Conservation (phyloP, 2,113 vertebrate genomes). For the Ariopsis seemanni region DNA sequence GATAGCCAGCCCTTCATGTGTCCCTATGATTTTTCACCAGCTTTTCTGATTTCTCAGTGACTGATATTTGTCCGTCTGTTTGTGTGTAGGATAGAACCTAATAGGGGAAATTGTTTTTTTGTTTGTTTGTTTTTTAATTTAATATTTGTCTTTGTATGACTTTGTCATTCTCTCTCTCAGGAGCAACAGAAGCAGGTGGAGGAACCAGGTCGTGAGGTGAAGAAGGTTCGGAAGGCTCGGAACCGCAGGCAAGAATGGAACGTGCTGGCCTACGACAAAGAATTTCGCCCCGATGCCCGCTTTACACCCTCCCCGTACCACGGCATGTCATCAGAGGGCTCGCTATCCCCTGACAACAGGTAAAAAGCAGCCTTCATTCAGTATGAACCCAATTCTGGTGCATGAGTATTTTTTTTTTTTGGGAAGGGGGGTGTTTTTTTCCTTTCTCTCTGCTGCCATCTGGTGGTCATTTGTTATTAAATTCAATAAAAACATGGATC, state of each 20-base stretch:
- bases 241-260: constrained; percentile 93
- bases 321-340: constrained; percentile 89
- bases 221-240: constrained; percentile 91
- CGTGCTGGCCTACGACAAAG: constrained; percentile 91
- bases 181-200: constrained; percentile 88
- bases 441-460: constrained; percentile 62
- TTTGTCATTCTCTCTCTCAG: constrained; percentile 59
- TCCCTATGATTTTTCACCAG: constrained; percentile 27
- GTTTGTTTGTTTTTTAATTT: constrained; percentile 26
- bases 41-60: constrained; percentile 24
- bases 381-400: not conserved
- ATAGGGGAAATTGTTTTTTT: not conserved
- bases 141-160: constrained; percentile 36
- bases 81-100: constrained; percentile 4
- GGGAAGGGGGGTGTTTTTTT: not conserved
- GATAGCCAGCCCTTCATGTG: not conserved
- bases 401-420: not conserved
- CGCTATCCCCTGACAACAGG: constrained; percentile 91
- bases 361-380: constrained; percentile 46
- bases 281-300: constrained; percentile 86
- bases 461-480: constrained; percentile 35
- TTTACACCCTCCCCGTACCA: constrained; percentile 91
- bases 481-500: not conserved
- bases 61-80: not conserved
- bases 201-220: constrained; percentile 86